Percentiles rank a stretch among this genome's conserved stretches.
These are phyloP conservation scores for Brachionus rotundiformis DNA, from an alignment of 1,140 invertebrate species.

Conservation along the genomic window DNA sequence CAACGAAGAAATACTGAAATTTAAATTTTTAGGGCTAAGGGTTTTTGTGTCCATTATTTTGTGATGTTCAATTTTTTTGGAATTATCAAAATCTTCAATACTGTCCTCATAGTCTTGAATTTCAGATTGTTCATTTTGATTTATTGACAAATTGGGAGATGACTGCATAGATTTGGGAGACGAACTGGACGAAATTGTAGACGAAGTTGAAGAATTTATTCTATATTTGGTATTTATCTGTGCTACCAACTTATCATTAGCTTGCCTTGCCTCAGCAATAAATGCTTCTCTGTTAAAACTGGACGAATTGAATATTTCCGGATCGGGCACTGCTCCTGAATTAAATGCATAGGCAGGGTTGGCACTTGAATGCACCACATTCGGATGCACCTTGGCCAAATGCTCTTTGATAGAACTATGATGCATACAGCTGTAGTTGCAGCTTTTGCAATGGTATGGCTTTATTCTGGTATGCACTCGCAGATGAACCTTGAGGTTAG, in stretches of 20 bases:
- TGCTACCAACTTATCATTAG: slow-evolving; percentile 43
- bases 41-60: not conserved
- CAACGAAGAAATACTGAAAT: slow-evolving; percentile 11
- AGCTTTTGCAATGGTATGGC: slow-evolving; percentile 47
- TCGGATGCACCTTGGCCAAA: slow-evolving; percentile 37
- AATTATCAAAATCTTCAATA: not conserved
- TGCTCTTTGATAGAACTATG: slow-evolving; percentile 50
- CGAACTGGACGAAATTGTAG: slow-evolving; percentile 28
- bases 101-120: slow-evolving; percentile 32
- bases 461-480: slow-evolving; percentile 36
- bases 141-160: slow-evolving; percentile 30
- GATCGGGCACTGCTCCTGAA: slow-evolving; percentile 50
- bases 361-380: not conserved
- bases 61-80: not conserved
- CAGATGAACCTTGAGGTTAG: slow-evolving; percentile 50
- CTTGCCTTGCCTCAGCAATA: slow-evolving; percentile 49
- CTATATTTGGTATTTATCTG: slow-evolving; percentile 44
- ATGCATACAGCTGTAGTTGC: slow-evolving; percentile 52
- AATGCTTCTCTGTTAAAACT: slow-evolving; percentile 44
- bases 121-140: slow-evolving; percentile 35
- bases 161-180: slow-evolving; percentile 27
- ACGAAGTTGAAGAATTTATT: slow-evolving; percentile 27
- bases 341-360: slow-evolving; percentile 42
- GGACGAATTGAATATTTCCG: slow-evolving; percentile 46
- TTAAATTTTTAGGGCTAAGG: slow-evolving; percentile 3